Conservation (phyloP, 2,888 invertebrate species). For the Hipparchia sbordonii region DNA sequence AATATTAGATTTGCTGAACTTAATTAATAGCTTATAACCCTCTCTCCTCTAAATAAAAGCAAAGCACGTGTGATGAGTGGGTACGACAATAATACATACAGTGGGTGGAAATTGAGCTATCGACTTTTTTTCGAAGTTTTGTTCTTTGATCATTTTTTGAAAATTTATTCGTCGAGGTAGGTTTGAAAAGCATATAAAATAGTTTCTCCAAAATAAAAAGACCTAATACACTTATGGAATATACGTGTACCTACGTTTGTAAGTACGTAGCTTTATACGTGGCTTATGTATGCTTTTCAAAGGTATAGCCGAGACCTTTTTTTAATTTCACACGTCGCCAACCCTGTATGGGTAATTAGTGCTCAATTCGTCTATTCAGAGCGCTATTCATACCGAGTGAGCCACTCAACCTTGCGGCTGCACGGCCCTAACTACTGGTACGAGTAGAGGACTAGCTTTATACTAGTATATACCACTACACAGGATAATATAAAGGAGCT, state of each 20-base stretch:
- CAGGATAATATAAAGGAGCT: conserved; percentile 23
- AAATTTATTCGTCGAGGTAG: too few relatives aligned
- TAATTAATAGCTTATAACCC: too few relatives aligned
- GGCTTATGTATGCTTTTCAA: conserved; percentile 31
- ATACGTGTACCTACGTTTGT: conserved; percentile 1
- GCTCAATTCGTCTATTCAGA: conserved; percentile 77
- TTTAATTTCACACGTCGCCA: conserved; percentile 78
- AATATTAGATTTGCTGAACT: too few relatives aligned
- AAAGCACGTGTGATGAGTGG: too few relatives aligned
- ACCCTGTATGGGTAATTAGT: conserved; percentile 78
- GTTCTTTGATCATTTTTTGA: too few relatives aligned
- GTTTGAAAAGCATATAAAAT: background rate
- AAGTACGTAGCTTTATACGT: conserved; percentile 10
- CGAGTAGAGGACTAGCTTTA: background rate
- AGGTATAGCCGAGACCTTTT: conserved; percentile 56
- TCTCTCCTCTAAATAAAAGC: too few relatives aligned
- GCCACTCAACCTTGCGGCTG: conserved; percentile 51
- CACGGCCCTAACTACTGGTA: conserved; percentile 42
- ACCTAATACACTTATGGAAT: background rate
- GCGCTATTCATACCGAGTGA: conserved; percentile 60
- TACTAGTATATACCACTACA: conserved; percentile 25
- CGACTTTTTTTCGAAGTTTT: too few relatives aligned
- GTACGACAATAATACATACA: too few relatives aligned
- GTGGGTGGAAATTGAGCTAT: too few relatives aligned
- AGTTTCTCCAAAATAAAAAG: conserved; percentile 3